A percentile compares a stretch with the other conserved stretches of the same genome.
phyloP scores from a whole-genome alignment of 2,113 vertebrate species.

The Poecilia latipinna region DNA sequence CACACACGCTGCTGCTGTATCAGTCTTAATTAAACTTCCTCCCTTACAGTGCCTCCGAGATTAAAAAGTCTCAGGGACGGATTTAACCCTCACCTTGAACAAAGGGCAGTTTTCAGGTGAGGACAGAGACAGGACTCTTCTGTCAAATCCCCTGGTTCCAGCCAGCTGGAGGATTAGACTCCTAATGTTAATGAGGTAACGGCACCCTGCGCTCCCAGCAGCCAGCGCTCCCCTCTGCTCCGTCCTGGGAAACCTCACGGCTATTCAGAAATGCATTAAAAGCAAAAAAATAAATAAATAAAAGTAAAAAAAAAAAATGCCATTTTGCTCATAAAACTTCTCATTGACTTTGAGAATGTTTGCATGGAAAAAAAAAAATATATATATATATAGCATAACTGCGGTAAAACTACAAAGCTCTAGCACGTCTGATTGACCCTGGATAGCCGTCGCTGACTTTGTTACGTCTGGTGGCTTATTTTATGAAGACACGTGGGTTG shows the following conservation, averaged over 20 bases:
- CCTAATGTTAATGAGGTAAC: constrained; percentile 50
- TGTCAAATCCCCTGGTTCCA: constrained; percentile 39
- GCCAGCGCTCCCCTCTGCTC: constrained; percentile 15
- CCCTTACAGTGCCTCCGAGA: constrained; percentile 62
- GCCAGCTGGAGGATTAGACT: constrained; percentile 47
- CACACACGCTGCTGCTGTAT: constrained; percentile 39
- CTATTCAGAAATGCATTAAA: constrained; percentile 3
- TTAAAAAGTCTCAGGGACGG: constrained; percentile 66
- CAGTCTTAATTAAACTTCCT: constrained; percentile 74
- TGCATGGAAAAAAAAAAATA: not conserved
- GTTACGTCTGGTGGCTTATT: too few species aligned
- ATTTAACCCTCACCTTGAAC: constrained; percentile 67
- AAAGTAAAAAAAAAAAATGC: not conserved
- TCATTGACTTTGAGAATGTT: not conserved
- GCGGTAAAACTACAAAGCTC: too few species aligned
- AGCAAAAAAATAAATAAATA: too few species aligned
- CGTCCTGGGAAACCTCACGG: constrained; percentile 34
- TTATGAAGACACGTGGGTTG: too few species aligned
- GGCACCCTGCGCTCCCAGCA: constrained; percentile 40
- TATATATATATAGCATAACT: too few species aligned
- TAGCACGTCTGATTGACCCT: not conserved
- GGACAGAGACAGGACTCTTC: constrained; percentile 38
- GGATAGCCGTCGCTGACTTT: too few species aligned
- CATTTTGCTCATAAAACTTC: constrained; percentile 8
- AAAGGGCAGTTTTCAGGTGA: constrained; percentile 65